Percentiles rank a stretch among this genome's conserved stretches.
phyloP scores from a whole-genome alignment of 2,113 vertebrate species.

The Odocoileus virginianus region DNA sequence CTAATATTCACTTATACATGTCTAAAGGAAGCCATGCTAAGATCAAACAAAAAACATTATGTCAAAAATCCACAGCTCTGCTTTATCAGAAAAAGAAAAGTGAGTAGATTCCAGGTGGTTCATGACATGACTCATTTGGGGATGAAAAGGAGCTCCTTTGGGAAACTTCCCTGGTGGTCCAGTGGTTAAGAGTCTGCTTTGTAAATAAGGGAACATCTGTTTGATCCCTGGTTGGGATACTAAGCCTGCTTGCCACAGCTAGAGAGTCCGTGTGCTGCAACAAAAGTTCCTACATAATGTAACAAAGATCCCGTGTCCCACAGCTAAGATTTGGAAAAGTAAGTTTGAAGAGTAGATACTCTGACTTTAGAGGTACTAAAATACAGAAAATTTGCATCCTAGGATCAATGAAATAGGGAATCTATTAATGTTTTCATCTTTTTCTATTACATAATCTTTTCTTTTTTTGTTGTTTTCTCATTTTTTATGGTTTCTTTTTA shows the following conservation, averaged over 20 bases:
- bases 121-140: too few species aligned
- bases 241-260: neutral
- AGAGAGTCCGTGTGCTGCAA: neutral
- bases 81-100: neutral
- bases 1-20: neutral
- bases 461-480: neutral
- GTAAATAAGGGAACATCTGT: neutral
- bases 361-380: neutral
- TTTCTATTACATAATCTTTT: neutral
- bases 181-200: neutral
- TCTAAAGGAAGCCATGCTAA: neutral
- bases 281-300: neutral
- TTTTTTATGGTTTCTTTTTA: neutral
- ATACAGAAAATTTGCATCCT: neutral
- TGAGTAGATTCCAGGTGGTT: neutral
- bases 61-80: neutral
- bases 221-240: neutral
- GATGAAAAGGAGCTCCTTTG: neutral
- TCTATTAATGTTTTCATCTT: neutral
- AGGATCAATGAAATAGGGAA: neutral
- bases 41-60: neutral
- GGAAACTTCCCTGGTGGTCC: neutral
- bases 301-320: neutral
- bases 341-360: neutral
- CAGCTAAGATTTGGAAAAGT: neutral